Evolutionary conservation across 35 echinoderm and acorn worm species (phyloP), one percentile per base, ranked within the genome.

Genomic region (Eucidaris tribuloides): DNA sequence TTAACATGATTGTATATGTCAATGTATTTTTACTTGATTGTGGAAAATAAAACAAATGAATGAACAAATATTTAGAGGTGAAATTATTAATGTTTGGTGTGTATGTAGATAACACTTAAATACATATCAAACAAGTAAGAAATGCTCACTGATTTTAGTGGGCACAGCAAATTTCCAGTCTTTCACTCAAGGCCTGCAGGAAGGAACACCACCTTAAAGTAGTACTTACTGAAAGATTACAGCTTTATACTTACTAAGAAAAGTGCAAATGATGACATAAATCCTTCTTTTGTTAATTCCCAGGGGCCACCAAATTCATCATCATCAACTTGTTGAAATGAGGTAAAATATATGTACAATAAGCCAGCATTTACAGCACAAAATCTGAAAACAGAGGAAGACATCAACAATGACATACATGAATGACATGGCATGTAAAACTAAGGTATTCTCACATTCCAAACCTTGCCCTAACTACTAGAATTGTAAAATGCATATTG

Each of bases 261-360:
- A 71, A 99, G 83, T 36, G 96, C 96, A 99, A 99, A 99, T 65
- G 91, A 93, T 35, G 91, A 90, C 96, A 99, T 99, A 62, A 99
- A 99, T 39, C 96, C 96, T 84, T 99, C 96, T 85, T 99, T 99
- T 5, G 90, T 99, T 14, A 99, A 57, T 81, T 99, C 96, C 96
- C 96, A 93, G 5, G 85, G 58, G 35, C 96, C 96, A 57, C 96
- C 96, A 84, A 82, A 99, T 29, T 99, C 96, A 46, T 99, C 96
- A 59, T 99, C 96, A 81, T 99, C 96, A 5, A 99, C 58, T 82
- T 89, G 87, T 84, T 99, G 96, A 81, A 93, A 93, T 64, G 77
- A 80, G 48, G 83, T 93, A 42, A 92, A 93, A 55, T 99, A 99
- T 20, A 99, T 54, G 34, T 99, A 99, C 19, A 92, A 57, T 41